Evolutionary conservation across 2,113 vertebrate genomes (phyloP), one percentile per base, ranked within the genome.

Genomic region (Urocolius indicus): DNA sequence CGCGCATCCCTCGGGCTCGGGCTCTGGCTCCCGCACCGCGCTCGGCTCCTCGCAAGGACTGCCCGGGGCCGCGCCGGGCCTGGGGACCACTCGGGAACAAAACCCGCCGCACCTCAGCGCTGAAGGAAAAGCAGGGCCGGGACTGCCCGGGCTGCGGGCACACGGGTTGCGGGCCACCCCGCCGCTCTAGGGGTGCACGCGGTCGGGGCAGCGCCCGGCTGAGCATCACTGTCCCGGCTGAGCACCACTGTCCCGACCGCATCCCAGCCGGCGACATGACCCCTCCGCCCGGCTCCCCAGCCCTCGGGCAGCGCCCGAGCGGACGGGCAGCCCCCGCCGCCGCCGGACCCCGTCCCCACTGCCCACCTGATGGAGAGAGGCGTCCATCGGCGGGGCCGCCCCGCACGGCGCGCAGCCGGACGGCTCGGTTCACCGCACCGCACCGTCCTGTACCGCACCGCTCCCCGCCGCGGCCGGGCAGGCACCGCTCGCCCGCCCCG

Each of bases 281-380:
- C 52, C 59, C 6, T 54, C 75, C 63, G 20, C 24, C 58, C 55
- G 62, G 61, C 9, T 20, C 12, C 41, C 54, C 27, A 22, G 32
- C 52, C 46, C 22, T 49, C 29, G 62, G n/a, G 30, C 34, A 6
- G 41, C 34, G 36, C 4, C 46, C 27, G 26, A 18, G 41, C 62
- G 24, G 38, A 16, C 20, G 32, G 55, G 38, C 36, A 36, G 32
- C 54, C 51, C 34, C 29, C 30, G 38, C 45, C 20, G 23, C 46
- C 21, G 15, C 58, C 36, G 38, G 43, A 6, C 61, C 65, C 62
- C 27, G 63, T 22, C 54, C 30, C 49, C 29, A 69, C 69, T 81
- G 51, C 92, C 63, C 82, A 93, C 92, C 92, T 90, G 87, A 34
- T 82, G 46, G 52, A 93, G 71, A 77, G 87, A 52, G 46, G 87